phyloP scores from a whole-genome alignment of 2,113 vertebrate genomes.

The Saccopteryx leptura region DNA sequence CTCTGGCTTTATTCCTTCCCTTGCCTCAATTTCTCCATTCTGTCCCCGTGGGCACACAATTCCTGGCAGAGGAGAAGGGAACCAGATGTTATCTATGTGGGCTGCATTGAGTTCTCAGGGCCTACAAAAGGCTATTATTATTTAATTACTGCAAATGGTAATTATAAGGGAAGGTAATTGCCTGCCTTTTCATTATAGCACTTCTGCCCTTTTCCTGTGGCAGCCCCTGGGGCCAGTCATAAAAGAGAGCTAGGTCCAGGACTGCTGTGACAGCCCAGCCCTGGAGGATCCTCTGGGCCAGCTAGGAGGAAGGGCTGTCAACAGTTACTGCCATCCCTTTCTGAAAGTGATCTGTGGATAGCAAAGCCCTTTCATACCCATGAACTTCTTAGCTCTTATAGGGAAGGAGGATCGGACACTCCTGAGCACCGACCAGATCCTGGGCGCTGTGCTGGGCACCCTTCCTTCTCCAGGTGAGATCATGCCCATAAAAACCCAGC shows the following conservation, averaged over 20 bases:
- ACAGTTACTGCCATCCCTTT: background rate
- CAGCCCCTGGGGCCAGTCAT: conserved; percentile 46
- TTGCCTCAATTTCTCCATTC: conserved; percentile 66
- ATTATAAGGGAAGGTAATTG: conserved; percentile 80
- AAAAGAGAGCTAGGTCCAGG: conserved; percentile 37
- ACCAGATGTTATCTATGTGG: conserved; percentile 48
- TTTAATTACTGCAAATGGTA: conserved; percentile 77
- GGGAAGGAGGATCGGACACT: background rate
- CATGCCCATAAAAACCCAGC: background rate
- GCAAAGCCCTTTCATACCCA: background rate
- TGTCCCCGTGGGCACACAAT: background rate
- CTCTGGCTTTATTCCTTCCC: background rate
- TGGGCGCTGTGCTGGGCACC: background rate
- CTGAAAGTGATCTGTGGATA: background rate
- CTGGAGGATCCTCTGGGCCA: background rate
- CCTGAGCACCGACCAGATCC: background rate
- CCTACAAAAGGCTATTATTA: conserved; percentile 75
- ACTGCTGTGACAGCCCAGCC: background rate
- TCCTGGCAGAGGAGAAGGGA: conserved; percentile 41
- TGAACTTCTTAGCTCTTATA: background rate
- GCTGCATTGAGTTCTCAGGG: conserved; percentile 63
- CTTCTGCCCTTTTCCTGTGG: conserved; percentile 56
- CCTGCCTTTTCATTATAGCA: conserved; percentile 70
- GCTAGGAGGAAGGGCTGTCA: background rate
- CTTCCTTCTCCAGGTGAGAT: background rate